A percentile compares a stretch with the other conserved stretches of the same genome.
Conservation (phyloP, 2,113 vertebrate genomes). For the Ceyx cyanopectus region DNA sequence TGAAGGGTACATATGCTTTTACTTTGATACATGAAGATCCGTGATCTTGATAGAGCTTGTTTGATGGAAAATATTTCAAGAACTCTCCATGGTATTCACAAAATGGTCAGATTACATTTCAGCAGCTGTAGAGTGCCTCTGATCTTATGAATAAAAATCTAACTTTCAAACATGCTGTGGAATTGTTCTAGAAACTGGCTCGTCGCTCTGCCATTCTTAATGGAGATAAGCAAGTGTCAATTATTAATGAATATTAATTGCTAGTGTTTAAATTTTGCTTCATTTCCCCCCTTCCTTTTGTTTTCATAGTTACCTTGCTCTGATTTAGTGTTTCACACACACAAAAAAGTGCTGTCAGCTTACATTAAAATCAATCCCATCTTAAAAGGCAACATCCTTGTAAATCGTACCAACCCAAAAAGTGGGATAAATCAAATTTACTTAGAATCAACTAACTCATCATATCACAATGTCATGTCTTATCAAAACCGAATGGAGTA, state of each 20-base stretch:
- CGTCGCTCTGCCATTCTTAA: neutral
- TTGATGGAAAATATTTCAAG: conserved; percentile 28
- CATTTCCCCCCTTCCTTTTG: neutral
- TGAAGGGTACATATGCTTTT: conserved; percentile 1
- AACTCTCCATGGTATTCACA: neutral
- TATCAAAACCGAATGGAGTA: conserved; percentile 57
- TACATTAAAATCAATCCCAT: conserved; percentile 57
- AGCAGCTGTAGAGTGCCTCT: neutral
- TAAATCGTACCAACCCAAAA: conserved; percentile 57
- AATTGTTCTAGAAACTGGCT: conserved; percentile 23
- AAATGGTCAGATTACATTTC: neutral
- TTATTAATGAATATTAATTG: neutral
- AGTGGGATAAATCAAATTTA: conserved; percentile 69
- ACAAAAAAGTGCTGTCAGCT: conserved; percentile 12
- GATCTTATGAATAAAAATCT: conserved; percentile 24
- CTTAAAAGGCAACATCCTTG: conserved; percentile 66
- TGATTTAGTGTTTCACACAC: neutral
- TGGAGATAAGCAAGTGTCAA: neutral
- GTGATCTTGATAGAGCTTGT: neutral
- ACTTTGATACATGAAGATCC: neutral
- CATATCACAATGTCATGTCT: conserved; percentile 67
- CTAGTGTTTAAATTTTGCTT: neutral
- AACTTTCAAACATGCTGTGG: conserved; percentile 3
- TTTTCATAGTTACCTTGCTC: conserved; percentile 34
- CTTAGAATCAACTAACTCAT: conserved; percentile 73